Conservation (phyloP, 2,797 vertebrate species). For the Alfaro cultratus region DNA sequence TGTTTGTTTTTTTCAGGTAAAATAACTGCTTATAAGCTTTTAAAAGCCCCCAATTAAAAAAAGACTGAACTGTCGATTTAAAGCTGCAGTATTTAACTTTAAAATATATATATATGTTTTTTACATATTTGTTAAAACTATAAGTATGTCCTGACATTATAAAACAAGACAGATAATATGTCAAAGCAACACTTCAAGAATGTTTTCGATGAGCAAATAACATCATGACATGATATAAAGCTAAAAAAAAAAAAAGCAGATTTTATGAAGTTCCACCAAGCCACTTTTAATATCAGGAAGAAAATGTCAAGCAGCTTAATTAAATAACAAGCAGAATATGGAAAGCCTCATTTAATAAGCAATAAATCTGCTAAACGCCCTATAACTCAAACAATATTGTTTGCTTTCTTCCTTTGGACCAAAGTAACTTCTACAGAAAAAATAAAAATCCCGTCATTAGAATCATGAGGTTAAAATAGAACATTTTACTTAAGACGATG, state of each 20-base stretch:
- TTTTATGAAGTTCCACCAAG: too few species aligned
- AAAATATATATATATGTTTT: too few species aligned
- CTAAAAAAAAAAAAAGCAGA: too few species aligned
- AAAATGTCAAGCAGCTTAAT: not conserved
- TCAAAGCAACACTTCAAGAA: too few species aligned
- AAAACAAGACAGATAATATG: too few species aligned
- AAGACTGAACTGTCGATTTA: not conserved
- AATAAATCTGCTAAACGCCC: not conserved
- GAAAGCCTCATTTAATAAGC: not conserved
- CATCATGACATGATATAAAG: too few species aligned
- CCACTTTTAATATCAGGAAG: not conserved
- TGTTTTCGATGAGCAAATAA: too few species aligned
- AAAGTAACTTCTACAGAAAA: not conserved
- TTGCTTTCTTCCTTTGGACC: not conserved
- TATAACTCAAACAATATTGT: not conserved
- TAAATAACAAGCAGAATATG: not conserved
- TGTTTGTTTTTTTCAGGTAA: not conserved
- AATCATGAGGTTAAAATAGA: not conserved
- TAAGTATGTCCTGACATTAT: too few species aligned
- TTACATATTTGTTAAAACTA: too few species aligned
- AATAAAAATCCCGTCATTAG: not conserved
- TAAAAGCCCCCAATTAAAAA: not conserved
- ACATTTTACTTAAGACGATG: not conserved
- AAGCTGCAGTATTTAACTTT: too few species aligned
- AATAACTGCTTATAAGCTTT: not conserved